phyloP scores from a whole-genome alignment of 2,888 invertebrate species.

The Tiliacea citrago region DNA sequence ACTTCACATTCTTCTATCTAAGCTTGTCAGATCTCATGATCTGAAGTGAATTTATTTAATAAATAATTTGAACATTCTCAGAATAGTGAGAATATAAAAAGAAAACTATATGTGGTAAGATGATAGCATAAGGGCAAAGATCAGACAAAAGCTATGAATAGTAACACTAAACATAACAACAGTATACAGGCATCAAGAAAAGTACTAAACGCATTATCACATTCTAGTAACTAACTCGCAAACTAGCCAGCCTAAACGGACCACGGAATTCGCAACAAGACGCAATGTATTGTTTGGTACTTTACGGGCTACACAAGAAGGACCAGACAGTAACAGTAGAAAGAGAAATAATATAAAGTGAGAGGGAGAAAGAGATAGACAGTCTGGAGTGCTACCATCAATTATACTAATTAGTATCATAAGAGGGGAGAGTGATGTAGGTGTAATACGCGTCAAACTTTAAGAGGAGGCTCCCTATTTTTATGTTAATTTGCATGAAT shows the following conservation, averaged over 20 bases:
- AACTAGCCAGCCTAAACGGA: slow-evolving; percentile 47
- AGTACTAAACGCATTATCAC: not conserved
- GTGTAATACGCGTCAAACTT: too few relatives aligned
- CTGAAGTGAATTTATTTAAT: not conserved
- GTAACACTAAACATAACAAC: not conserved
- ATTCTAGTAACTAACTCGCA: slow-evolving; percentile 7
- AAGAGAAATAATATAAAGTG: not conserved
- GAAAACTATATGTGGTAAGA: not conserved
- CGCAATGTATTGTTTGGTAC: slow-evolving; percentile 64
- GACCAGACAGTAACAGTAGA: slow-evolving; percentile 23
- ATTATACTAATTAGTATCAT: slow-evolving; percentile 61
- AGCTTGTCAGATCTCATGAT: not conserved
- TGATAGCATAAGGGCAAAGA: not conserved
- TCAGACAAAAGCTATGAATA: not conserved
- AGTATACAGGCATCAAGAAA: not conserved
- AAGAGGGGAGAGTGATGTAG: not conserved
- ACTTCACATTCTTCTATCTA: not conserved
- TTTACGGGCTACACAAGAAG: slow-evolving; percentile 55
- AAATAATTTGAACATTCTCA: not conserved
- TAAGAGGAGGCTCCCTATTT: too few relatives aligned
- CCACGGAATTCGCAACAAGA: slow-evolving; percentile 59
- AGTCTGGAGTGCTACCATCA: slow-evolving; percentile 45
- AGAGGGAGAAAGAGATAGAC: slow-evolving; percentile 19
- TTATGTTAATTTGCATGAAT: too few relatives aligned
- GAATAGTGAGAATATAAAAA: not conserved